Base-by-base conservation (phyloP, 2,888 invertebrate genomes). In the Tipula vernalis region DNA sequence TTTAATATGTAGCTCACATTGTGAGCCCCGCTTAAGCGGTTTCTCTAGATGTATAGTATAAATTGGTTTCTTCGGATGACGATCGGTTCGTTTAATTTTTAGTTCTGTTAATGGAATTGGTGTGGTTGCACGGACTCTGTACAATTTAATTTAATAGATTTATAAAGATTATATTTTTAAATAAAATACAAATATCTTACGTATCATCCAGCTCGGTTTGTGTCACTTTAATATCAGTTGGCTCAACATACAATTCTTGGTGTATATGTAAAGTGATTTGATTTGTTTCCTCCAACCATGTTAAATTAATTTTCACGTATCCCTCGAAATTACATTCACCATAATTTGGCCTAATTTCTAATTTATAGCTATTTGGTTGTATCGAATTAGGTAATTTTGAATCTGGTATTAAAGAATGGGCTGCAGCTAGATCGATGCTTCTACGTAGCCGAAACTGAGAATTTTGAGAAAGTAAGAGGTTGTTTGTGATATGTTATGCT, bases 401-500 rank as follows among this genome's bases (percentile, higher is more conserved):
- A 88, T 95, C 95, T 88, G 94, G 93, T 57, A 94, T 93, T 10
- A 95, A 91, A 0, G 93, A 92, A 89, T 95, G 94, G 0, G 95
- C 94, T 88, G 95, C 95, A 89, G 95, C 95, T 86, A 96, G 90
- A 89, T 96, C 96, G 88, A 96, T 95, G 89, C 96, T 96, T 86
- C 94, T 91, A 87, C 93, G 91, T 0, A 92, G 90, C 88, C 92
- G 92, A 47, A 87, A 85, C 84, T 84, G 28, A 28, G 5, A 6
- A n/a, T 6, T 5, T 51, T 51, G n/a, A 6, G 8, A 51, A 18
- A 3, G 5, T 51, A 51, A 15, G 10, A 44, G 28, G 28, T 15
- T 44, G 5, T 51, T 12, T 44, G 6, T 10, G 10, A 10, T 12
- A 44, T 42, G 4, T 42, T 42, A 10, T 44, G 51, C 3, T n/a